Conservation (phyloP, 2,888 invertebrate species). For the Agrotis puta region DNA sequence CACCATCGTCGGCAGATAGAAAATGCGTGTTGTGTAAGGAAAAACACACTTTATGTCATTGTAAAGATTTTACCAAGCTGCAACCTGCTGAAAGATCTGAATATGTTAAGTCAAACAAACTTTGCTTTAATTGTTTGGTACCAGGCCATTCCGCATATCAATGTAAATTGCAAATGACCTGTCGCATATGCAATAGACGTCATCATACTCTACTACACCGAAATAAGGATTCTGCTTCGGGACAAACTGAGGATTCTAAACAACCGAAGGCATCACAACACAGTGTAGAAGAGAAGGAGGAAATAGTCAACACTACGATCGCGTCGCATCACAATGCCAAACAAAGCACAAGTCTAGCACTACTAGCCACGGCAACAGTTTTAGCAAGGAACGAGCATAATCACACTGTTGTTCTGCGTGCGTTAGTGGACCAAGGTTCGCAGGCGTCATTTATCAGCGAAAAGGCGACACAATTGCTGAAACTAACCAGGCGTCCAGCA, state of each 20-base stretch:
- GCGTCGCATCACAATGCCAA: not conserved
- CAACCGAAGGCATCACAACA: slow-evolving; percentile 6
- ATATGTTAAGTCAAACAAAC: slow-evolving; percentile 7
- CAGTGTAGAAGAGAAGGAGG: slow-evolving; percentile 19
- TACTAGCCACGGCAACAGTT: slow-evolving; percentile 6
- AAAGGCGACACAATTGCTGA: slow-evolving; percentile 16
- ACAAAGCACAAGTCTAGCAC: too few relatives aligned
- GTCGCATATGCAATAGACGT: slow-evolving; percentile 12
- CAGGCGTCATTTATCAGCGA: slow-evolving; percentile 5
- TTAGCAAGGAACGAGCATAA: not conserved
- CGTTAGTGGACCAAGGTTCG: slow-evolving; percentile 18
- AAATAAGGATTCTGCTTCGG: slow-evolving; percentile 2
- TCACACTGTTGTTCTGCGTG: not conserved
- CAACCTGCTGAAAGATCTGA: not conserved
- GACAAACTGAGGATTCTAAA: not conserved
- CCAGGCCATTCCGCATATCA: slow-evolving; percentile 23
- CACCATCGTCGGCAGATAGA: slow-evolving; percentile 1
- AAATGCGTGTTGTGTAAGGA: slow-evolving; percentile 2
- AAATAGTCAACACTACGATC: slow-evolving; percentile 4
- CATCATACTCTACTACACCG: slow-evolving; percentile 17
- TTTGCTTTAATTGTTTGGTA: slow-evolving; percentile 22
- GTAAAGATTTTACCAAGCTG: slow-evolving; percentile 19
- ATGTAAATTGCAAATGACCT: slow-evolving; percentile 14
- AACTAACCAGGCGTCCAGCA: not conserved
- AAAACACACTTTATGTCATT: too few relatives aligned